Evolutionary conservation across 2,797 vertebrate genomes (phyloP), one percentile per base, ranked within the genome.

Genomic region (Esox masquinongy): DNA sequence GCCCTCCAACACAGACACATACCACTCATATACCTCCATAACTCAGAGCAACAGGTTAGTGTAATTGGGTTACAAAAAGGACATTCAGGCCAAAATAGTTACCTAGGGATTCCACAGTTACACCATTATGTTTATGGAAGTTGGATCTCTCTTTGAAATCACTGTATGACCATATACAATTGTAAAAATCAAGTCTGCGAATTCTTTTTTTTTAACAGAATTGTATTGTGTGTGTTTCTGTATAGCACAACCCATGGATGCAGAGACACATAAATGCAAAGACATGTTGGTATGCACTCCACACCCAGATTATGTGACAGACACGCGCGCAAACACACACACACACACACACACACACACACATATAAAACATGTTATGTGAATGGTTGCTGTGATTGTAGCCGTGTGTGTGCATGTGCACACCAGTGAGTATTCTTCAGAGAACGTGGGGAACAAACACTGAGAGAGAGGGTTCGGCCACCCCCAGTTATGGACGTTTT

Each of bases 381-480:
- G 56, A 17, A 9, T 39, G 8, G 6, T 29, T 49, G 34, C 56
- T 31, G 29, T 31, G 29, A 31, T 31, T 31, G 29, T 31, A 31
- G 29, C 29, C 29, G n/a, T 74, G 66, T 75, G 66, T 75, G 47
- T 56, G 49, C 26, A 49, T 69, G 50, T 61, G 36, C 59, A 39
- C 39, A 63, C 39, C 6, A 36, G 39, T 61, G 31, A 29, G 19
- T 59, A n/a, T 70, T 61, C 43, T 22, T 26, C 12, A 63, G 36
- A 63, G 34, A 24, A n/a, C 26, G 36, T 3, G 51, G 34, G 51
- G 34, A 16, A 68, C 4, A 53, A 36, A 73, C 50, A 64, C 36
- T 29, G 39, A 74, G 14, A 68, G 34, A 24, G 2, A 53, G 2
- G 24, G 26, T 29, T 64, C n/a, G 63, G 29, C 8, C n/a, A n/a